Conservation (phyloP, 2,888 invertebrate species). For the Camptogramma bilineatum region DNA sequence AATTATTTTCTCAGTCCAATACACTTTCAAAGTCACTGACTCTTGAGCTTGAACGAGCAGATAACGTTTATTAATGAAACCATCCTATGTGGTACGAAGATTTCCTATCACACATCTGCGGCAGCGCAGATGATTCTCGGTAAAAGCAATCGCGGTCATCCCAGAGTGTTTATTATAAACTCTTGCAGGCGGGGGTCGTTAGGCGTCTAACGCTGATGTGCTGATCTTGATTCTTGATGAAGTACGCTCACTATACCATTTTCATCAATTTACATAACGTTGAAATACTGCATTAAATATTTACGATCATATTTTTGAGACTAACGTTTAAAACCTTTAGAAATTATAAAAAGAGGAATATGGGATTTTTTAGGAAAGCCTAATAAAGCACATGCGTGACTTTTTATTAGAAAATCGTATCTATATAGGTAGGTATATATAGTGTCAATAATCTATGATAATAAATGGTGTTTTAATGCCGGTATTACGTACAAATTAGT, state of each 20-base stretch:
- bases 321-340: neutral
- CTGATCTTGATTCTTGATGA: slow-evolving; percentile 45
- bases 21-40: slow-evolving; percentile 21
- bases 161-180: slow-evolving; percentile 52
- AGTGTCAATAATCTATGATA: too few species aligned
- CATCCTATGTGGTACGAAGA: slow-evolving; percentile 45
- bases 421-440: too few species aligned
- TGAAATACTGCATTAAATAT: neutral
- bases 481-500: too few species aligned
- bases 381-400: neutral
- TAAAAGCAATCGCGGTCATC: slow-evolving; percentile 49
- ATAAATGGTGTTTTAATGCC: too few species aligned
- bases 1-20: slow-evolving; percentile 7
- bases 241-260: neutral
- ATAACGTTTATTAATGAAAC: slow-evolving; percentile 25
- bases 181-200: slow-evolving; percentile 57
- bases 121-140: slow-evolving; percentile 43
- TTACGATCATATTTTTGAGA: neutral
- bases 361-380: neutral
- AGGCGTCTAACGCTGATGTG: slow-evolving; percentile 56
- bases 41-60: slow-evolving; percentile 21
- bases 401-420: neutral
- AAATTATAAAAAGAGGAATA: neutral
- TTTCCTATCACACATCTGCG: slow-evolving; percentile 41
- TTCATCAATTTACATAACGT: slow-evolving; percentile 6